A percentile compares a stretch with the other conserved stretches of the same genome.
Conservation (phyloP, 2,113 vertebrate species). For the Phaetusa simplex region DNA sequence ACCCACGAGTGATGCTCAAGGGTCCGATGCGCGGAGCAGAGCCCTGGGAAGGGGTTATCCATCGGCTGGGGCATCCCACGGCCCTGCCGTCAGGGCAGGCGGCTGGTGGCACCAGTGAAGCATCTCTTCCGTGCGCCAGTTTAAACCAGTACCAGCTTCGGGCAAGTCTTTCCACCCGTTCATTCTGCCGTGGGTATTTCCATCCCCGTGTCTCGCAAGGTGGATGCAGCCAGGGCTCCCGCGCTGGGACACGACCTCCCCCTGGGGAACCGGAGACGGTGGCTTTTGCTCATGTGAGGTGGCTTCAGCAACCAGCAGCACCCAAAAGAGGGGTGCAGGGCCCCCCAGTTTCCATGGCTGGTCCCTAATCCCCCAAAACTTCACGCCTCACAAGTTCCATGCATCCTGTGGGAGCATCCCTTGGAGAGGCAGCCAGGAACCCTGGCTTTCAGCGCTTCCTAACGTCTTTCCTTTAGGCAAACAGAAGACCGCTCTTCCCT, state of each 20-base stretch:
- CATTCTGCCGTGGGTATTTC: rapidly evolving
- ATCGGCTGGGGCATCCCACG: not conserved
- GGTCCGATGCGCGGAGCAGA: not conserved
- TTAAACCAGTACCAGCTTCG: not conserved
- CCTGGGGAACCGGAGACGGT: rapidly evolving
- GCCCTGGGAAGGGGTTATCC: not conserved
- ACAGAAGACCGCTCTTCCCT: not conserved
- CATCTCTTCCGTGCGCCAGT: not conserved
- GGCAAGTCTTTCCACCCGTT: not conserved
- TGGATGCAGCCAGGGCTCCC: not conserved
- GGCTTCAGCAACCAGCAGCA: not conserved
- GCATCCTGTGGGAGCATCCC: rapidly evolving
- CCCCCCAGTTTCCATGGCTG: not conserved
- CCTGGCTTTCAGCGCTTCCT: rapidly evolving
- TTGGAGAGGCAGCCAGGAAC: not conserved
- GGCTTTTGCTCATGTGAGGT: not conserved
- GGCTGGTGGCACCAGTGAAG: not conserved
- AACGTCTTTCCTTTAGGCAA: not conserved
- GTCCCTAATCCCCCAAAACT: not conserved
- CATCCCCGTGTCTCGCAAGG: rapidly evolving
- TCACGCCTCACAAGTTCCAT: rapidly evolving
- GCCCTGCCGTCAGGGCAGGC: not conserved
- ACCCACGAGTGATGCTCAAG: not conserved
- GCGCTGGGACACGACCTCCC: rapidly evolving
- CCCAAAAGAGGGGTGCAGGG: not conserved